phyloP scores from a whole-genome alignment of 2,888 invertebrate species.

The Notodonta dromedarius region DNA sequence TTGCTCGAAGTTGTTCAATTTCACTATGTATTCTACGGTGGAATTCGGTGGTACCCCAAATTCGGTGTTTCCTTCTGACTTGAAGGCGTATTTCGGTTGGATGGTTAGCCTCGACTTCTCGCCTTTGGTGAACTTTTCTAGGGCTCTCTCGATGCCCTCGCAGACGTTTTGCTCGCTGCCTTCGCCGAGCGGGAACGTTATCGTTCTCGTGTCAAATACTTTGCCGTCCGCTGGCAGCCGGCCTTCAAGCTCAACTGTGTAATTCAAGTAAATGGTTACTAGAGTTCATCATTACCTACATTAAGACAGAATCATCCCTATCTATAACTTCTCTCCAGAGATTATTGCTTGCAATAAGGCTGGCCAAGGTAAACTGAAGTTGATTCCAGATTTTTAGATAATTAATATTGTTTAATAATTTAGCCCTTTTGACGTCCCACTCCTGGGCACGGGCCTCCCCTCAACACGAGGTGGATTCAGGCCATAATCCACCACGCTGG shows the following conservation, averaged over 20 bases:
- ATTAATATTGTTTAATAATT: too few species aligned
- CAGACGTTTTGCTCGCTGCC: slow-evolving; percentile 90
- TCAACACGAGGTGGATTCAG: too few species aligned
- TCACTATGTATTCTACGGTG: slow-evolving; percentile 91
- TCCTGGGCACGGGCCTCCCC: too few species aligned
- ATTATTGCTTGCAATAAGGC: too few species aligned
- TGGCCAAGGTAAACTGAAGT: too few species aligned
- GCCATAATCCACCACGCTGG: too few species aligned
- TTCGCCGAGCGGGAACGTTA: slow-evolving; percentile 94
- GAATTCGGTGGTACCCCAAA: slow-evolving; percentile 91
- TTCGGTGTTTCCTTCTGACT: slow-evolving; percentile 86
- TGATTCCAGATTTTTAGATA: too few species aligned
- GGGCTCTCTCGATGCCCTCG: slow-evolving; percentile 91
- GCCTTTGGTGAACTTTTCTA: slow-evolving; percentile 91
- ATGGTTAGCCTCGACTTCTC: slow-evolving; percentile 91
- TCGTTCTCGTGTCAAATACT: slow-evolving; percentile 92
- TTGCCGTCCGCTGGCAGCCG: slow-evolving; percentile 84
- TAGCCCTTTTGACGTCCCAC: too few species aligned
- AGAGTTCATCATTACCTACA: too few species aligned
- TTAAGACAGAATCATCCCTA: too few species aligned
- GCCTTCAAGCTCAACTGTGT: slow-evolving; percentile 88
- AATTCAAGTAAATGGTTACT: neutral
- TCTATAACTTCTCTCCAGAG: too few species aligned
- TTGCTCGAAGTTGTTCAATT: slow-evolving; percentile 92
- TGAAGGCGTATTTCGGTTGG: slow-evolving; percentile 92